Evolutionary conservation across 2,113 vertebrate genomes (phyloP), one percentile per base, ranked within the genome.

Genomic region (Camelus dromedarius): DNA sequence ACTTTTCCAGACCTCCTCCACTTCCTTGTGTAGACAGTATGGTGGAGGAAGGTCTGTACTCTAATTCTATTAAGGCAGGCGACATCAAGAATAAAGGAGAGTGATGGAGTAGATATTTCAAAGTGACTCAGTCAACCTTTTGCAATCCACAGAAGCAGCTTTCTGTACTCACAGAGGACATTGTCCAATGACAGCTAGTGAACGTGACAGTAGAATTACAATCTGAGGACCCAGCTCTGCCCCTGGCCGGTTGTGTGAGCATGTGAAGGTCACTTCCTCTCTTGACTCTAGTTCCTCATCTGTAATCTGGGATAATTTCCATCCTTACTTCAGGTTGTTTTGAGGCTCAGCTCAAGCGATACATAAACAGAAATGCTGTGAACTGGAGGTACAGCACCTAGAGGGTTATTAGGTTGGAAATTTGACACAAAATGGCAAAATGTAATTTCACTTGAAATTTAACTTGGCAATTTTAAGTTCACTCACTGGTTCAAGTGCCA

Each of bases 281-380:
- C 50, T 20, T 32, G 73, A 80, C 22, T 48, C 42, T 84, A 42
- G 9, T 69, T 86, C 38, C 22, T 76, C 48, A n/a, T 76, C 70
- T 52, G 11, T 62, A 48, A 67, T 30, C 75, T 81, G n/a, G 20
- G 10, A 46, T 58, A 42, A 48, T 69, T 62, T 62, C 48, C 42
- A 93, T 48, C 72, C 22, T 93, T 72, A 62, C 32, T 67, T 93
- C 20, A n/a, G 62, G 16, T 91, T 66, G 22, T 66, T 83, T 50
- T 67, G 16, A 95, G 28, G 13, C 50, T 92, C 38, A 73, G 5
- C 26, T 77, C 35, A 46, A 82, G 77, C 6, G 19, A 58, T 12
- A 24, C 2, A 18, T 67, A 60, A 89, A 46, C 26, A 82, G 54
- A 87, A 92, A 35, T 83, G 64, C 30, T 80, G 26, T 58, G 30